Conservation (phyloP, 2,888 invertebrate genomes). For the Polymixis flavicincta region DNA sequence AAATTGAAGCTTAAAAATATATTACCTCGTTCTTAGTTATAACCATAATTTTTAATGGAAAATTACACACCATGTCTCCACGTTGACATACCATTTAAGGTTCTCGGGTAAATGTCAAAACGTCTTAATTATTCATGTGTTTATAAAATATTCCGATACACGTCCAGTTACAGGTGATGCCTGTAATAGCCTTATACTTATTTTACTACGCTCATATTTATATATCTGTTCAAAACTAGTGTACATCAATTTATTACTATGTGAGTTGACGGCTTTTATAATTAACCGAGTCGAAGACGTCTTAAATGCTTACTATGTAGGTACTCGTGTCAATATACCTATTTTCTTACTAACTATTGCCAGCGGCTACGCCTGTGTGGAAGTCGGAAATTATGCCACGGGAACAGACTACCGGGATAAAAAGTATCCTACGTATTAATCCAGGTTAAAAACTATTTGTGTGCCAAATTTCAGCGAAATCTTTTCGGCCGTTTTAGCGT, state of each 20-base stretch:
- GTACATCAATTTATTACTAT: slow-evolving; percentile 27
- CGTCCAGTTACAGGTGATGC: slow-evolving; percentile 47
- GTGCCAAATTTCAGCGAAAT: too few relatives aligned
- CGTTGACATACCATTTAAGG: slow-evolving; percentile 60
- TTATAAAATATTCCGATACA: slow-evolving; percentile 49
- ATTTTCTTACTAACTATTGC: too few relatives aligned
- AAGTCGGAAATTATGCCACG: too few relatives aligned
- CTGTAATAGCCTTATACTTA: slow-evolving; percentile 4
- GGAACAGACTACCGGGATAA: too few relatives aligned
- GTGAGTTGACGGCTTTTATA: slow-evolving; percentile 25
- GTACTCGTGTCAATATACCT: neutral
- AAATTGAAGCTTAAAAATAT: slow-evolving; percentile 58
- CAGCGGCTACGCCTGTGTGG: too few relatives aligned
- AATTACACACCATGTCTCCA: slow-evolving; percentile 46
- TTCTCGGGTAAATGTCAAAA: slow-evolving; percentile 54
- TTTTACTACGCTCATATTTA: slow-evolving; percentile 32
- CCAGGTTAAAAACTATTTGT: too few relatives aligned
- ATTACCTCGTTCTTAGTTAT: slow-evolving; percentile 46
- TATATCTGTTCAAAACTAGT: slow-evolving; percentile 24
- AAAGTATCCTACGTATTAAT: too few relatives aligned
- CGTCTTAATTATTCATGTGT: slow-evolving; percentile 58
- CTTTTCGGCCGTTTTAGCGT: too few relatives aligned
- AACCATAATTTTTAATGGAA: slow-evolving; percentile 59
- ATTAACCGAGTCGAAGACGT: slow-evolving; percentile 9
- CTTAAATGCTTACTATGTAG: neutral